Evolutionary conservation across 2,888 invertebrate species (phyloP), one percentile per base, ranked within the genome.

Genomic region (Drosophila mulleri): DNA sequence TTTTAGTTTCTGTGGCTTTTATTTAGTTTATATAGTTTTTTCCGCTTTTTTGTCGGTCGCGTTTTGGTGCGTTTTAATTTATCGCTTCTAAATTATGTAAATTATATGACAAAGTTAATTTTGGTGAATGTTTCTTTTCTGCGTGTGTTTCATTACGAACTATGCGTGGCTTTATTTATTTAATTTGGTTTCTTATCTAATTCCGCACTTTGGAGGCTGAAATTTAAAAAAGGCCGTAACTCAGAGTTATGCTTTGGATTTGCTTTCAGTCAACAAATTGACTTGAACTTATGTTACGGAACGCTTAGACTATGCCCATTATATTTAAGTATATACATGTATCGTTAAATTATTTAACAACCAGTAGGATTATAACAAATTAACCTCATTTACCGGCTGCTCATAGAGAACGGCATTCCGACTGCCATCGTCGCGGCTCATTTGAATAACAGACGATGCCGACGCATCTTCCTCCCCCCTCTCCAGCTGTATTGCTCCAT

Each of bases 31-130:
- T 1, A 18, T 12, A 26, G 29, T 41, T 41, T 29, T 26, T 41
- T 54, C 67, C 41, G 68, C 39, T 35, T 47, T 47, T 47, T 48
- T 53, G 67, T 41, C 47, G 39, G 41, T 44, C 20, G 12, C 26
- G 42, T 77, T 72, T 82, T 68, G 74, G 87, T 64, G 77, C 67
- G 68, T 75, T 83, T 82, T 71, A 82, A 89, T 87, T 84, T 73
- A 87, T 89, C 14, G 72, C 72, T 87, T 84, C 77, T 82, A 89
- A 89, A 89, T 89, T 84, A 84, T 84, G 84, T 79, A 84, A 84
- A 84, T 84, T 62, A 84, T 74, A 87, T 80, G 86, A 78, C 83
- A 67, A 82, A 70, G 62, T 76, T 77, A 75, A 82, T 82, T 84
- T 88, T 60, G 67, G 87, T 89, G 88, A 84, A 84, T 87, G 88